A percentile compares a stretch with the other conserved stretches of the same genome.
Evolutionary conservation across 2,888 invertebrate species (phyloP).

Genomic region (Stenodera caucasica): DNA sequence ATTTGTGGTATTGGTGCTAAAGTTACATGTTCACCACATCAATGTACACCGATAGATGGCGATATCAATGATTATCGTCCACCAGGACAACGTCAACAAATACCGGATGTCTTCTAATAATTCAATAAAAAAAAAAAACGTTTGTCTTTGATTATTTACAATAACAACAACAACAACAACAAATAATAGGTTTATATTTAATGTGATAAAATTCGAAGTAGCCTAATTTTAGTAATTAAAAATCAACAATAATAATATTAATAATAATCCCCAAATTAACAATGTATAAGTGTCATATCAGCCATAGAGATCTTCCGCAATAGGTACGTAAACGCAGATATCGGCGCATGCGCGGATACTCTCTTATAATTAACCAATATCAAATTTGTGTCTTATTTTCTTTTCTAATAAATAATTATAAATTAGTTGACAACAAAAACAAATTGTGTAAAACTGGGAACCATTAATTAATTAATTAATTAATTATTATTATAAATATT

Average conservation of each 20-base stretch:
- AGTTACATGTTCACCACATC: constrained; percentile 54
- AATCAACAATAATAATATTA: neutral
- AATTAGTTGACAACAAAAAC: constrained; percentile 20
- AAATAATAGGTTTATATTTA: neutral
- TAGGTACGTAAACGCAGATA: neutral
- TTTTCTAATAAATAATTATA: constrained; percentile 12
- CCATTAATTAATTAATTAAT: constrained; percentile 25
- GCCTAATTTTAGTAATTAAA: neutral
- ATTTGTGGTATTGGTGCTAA: constrained; percentile 64
- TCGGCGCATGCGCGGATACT: neutral
- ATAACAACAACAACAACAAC: neutral
- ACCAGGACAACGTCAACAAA: constrained; percentile 43
- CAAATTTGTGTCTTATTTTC: constrained; percentile 39
- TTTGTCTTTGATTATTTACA: too few species aligned
- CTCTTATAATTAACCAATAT: neutral
- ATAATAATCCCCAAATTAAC: neutral
- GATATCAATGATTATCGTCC: constrained; percentile 53
- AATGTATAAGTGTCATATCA: constrained; percentile 1
- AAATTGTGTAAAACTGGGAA: constrained; percentile 34
- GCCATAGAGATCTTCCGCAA: neutral
- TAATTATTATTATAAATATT: constrained; percentile 32
- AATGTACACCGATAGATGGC: constrained; percentile 52
- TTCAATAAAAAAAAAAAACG: neutral
- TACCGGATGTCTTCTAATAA: constrained; percentile 39
- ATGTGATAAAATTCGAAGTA: constrained; percentile 2